These are phyloP conservation scores for Iguana delicatissima DNA, from an alignment of 2,797 vertebrate genomes.

Conservation along the genomic window DNA sequence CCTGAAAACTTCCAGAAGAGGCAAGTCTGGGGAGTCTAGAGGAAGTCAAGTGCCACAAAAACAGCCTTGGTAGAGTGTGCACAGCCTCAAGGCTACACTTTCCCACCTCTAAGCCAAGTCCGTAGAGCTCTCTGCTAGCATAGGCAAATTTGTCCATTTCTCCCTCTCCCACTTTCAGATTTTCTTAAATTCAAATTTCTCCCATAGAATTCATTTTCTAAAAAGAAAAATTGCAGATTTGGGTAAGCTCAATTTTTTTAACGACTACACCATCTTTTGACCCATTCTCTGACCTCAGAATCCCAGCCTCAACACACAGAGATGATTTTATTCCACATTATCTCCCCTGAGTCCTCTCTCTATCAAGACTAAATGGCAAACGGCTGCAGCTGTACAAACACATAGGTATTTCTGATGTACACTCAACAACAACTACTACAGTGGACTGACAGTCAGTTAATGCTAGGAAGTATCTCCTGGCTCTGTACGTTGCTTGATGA, in stretches of 20 bases:
- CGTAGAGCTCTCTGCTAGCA: neutral
- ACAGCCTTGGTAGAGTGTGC: too few relatives aligned
- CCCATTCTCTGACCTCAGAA: neutral
- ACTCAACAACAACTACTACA: neutral
- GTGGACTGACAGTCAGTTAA: neutral
- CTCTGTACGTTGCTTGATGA: neutral
- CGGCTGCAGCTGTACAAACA: neutral
- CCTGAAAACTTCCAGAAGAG: too few relatives aligned
- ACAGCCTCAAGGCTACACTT: too few relatives aligned
- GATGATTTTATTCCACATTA: neutral
- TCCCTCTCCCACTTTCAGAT: neutral
- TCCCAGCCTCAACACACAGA: neutral
- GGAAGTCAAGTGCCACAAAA: too few relatives aligned
- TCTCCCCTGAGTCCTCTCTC: neutral
- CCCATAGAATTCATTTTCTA: neutral
- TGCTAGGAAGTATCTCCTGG: neutral
- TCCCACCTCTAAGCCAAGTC: too few relatives aligned
- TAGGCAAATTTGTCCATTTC: neutral
- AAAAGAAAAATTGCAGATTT: neutral
- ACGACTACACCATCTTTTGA: neutral
- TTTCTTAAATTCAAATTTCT: neutral
- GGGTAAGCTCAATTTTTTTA: neutral
- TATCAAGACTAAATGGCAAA: neutral
- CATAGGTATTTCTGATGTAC: neutral
- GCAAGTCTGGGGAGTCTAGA: too few relatives aligned